Percentiles rank a stretch among this genome's conserved stretches.
Conservation (phyloP, 1,140 invertebrate species). For the Cydia strobilella region DNA sequence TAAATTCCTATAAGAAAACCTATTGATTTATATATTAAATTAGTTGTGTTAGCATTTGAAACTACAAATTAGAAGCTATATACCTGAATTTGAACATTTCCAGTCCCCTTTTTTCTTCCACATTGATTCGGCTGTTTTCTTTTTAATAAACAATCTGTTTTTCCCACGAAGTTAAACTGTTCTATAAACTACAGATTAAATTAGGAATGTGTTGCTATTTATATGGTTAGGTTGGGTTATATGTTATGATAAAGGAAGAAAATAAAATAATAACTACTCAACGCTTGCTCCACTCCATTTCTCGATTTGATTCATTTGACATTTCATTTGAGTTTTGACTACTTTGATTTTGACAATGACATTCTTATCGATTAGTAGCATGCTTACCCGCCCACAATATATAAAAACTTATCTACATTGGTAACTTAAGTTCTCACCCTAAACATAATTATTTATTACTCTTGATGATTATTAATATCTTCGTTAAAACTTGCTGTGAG, state of each 20-base stretch:
- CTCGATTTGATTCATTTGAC: conserved; percentile 9
- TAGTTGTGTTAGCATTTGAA: too few relatives aligned
- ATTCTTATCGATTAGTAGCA: neutral
- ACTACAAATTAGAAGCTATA: neutral
- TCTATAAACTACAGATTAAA: neutral
- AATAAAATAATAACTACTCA: neutral
- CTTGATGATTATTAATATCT: neutral
- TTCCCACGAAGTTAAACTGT: neutral
- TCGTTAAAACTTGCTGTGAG: neutral
- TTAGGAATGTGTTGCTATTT: neutral
- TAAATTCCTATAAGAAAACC: neutral
- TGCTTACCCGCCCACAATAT: neutral
- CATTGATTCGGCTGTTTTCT: conserved; percentile 40
- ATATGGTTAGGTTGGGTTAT: neutral
- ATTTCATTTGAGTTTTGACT: too few relatives aligned
- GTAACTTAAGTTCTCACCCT: neutral
- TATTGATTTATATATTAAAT: neutral
- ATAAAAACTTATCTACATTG: neutral
- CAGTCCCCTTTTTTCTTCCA: conserved; percentile 59
- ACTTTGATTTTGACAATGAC: conserved; percentile 15
- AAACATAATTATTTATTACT: neutral
- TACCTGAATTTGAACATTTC: conserved; percentile 41
- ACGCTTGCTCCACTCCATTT: neutral
- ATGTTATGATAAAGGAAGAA: neutral
- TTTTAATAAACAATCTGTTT: neutral